Evolutionary conservation across 2,888 invertebrate species (phyloP).

Genomic region (Paralinhomoeus sp.): DNA sequence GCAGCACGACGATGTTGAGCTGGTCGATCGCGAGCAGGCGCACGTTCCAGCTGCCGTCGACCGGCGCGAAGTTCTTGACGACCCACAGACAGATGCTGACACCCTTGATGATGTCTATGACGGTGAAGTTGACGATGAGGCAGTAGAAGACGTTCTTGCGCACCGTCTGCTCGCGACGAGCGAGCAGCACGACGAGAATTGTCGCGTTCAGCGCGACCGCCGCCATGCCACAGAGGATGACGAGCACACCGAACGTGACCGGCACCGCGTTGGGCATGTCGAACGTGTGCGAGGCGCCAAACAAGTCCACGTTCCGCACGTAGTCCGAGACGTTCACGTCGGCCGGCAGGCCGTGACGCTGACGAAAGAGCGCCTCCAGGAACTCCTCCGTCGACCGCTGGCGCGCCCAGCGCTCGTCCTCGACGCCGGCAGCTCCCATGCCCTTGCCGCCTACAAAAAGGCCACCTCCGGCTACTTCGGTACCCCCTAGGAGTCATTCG

Average conservation of each 20-base stretch:
- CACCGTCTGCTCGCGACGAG: background rate
- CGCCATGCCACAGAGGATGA: background rate
- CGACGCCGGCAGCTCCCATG: too few species aligned
- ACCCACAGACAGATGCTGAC: slow-evolving; percentile 1
- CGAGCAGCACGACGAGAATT: background rate
- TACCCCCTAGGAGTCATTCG: too few species aligned
- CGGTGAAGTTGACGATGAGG: slow-evolving; percentile 14
- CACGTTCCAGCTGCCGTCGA: background rate
- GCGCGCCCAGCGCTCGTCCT: too few species aligned
- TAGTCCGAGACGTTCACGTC: too few species aligned
- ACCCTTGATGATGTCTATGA: slow-evolving; percentile 15
- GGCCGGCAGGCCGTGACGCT: too few species aligned
- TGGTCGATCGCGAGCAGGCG: background rate
- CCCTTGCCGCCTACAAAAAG: too few species aligned
- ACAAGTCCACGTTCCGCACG: too few species aligned
- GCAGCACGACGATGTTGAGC: background rate
- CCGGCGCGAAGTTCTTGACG: background rate
- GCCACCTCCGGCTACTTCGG: too few species aligned
- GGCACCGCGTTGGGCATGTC: too few species aligned
- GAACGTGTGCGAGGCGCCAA: too few species aligned
- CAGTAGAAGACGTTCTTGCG: slow-evolving; percentile 12
- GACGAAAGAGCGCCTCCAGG: too few species aligned
- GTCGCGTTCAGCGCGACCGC: background rate
- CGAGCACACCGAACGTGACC: background rate
- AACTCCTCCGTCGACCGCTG: too few species aligned